Evolutionary conservation across 1,140 invertebrate species (phyloP), one percentile per base, ranked within the genome.

Genomic region (Trichonephila inaurata): DNA sequence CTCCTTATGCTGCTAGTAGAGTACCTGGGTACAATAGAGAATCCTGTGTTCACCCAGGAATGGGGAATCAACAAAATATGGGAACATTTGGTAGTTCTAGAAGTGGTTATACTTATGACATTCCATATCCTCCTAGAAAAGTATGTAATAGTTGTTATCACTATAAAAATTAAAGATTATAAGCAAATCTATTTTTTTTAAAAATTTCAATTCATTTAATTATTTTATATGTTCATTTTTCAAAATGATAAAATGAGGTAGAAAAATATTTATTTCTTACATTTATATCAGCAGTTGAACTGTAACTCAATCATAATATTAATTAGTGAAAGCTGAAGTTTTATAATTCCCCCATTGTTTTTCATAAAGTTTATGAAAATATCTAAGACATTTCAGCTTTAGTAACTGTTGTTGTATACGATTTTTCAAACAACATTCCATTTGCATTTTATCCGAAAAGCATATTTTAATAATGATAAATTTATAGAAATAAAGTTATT

Each of bases 101-200:
- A 8, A 94, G 89, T 87, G 89, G 94, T 28, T 92, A 92, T 24
- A 91, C 89, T 6, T 94, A 94, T 19, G 89, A 94, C 88, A 88
- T 92, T 51, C 94, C 94, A 18, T 91, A 91, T 88, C 94, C 93
- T 21, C 61, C 83, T 2, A 92, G 89, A 94, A 91, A 83, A 66
- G 94, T 94, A 94, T 72, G 44, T 12, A 6, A 83, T 5, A 1
- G 21, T 66, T 72, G 12, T 0, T 40, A 12, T 4, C 14, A 12
- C 19, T 0, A 16, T 16, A 18, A 62, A 12, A 12, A 62, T 28
- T 16, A 12, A 40, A 40, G 3, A 40, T 0, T 40, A 40, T 3
- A 40, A 40, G 3, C 33, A 40, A 40, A 40, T 40, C 1, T 40
- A 40, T 40, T 40, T 40, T 40, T 40, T 40, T 40, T 2, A 40